Evolutionary conservation across 2,888 invertebrate species (phyloP), one percentile per base, ranked within the genome.

Genomic region (Drepanosiphum platanoidis): DNA sequence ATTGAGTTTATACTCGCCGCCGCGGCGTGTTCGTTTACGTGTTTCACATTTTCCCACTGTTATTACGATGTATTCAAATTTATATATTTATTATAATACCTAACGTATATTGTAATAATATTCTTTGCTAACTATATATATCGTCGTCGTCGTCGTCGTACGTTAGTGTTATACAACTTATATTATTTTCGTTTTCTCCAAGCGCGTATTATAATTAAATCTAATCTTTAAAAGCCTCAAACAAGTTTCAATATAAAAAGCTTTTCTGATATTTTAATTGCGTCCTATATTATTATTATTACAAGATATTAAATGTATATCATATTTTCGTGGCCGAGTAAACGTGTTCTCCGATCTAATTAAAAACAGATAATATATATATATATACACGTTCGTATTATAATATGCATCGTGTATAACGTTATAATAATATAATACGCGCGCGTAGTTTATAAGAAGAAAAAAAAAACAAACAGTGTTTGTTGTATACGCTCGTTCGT

Each of bases 21-120:
- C n/a, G n/a, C n/a, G n/a, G n/a, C n/a, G 36, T 58, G 36, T 75
- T 75, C 75, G 36, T 75, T 75, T 58, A 36, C 27, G 58, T 75
- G 58, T 34, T 75, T 75, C 75, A 34, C 34, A 58, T 36, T 27
- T 36, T 27, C 46, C 5, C 11, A 46, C 30, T 22, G 15, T 27
- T 22, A 72, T 30, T 72, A 30, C 18, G 30, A n/a, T n/a, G n/a
- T n/a, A n/a, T n/a, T n/a, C n/a, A n/a, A n/a, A n/a, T n/a, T n/a
- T n/a, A n/a, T n/a, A n/a, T n/a, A n/a, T n/a, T n/a, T n/a, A n/a
- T n/a, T n/a, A n/a, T n/a, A n/a, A n/a, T n/a, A n/a, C n/a, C n/a
- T n/a, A n/a, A n/a, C n/a, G n/a, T n/a, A n/a, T n/a, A n/a, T n/a
- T n/a, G n/a, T n/a, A n/a, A n/a, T n/a, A n/a, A n/a, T n/a, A n/a